These are phyloP conservation scores for Donacobius atricapilla DNA, from an alignment of 2,113 vertebrate genomes.

Conservation along the genomic window DNA sequence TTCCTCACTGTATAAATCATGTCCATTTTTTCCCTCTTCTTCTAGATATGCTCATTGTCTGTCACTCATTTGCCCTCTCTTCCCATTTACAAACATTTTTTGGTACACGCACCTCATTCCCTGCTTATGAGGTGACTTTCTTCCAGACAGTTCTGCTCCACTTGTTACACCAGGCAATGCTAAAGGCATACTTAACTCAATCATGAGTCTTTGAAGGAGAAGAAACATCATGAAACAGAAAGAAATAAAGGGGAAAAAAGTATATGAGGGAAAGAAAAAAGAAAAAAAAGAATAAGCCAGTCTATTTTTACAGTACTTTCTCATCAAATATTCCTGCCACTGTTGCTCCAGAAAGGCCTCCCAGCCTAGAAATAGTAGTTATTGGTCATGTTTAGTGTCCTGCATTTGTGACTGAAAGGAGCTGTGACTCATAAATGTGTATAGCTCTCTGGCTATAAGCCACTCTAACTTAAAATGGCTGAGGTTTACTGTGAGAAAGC, in stretches of 20 bases:
- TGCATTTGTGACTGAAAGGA: not conserved
- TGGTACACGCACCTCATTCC: not conserved
- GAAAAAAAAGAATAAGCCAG: not conserved
- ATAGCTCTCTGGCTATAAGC: not conserved
- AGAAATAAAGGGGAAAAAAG: not conserved
- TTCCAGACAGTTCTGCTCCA: not conserved
- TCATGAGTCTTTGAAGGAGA: not conserved
- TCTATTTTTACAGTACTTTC: not conserved
- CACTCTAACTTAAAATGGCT: not conserved
- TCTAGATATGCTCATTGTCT: not conserved
- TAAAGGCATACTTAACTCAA: not conserved
- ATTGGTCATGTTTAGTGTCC: slow-evolving; percentile 1
- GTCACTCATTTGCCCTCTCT: not conserved
- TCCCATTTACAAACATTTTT: not conserved
- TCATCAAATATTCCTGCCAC: not conserved
- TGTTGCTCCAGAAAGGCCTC: not conserved
- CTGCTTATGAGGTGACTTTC: not conserved
- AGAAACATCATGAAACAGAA: not conserved
- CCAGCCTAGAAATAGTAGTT: slow-evolving; percentile 14
- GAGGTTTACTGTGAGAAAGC: slow-evolving; percentile 32
- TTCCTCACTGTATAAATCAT: not conserved
- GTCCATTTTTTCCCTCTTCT: not conserved
- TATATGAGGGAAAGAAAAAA: not conserved
- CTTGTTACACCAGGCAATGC: not conserved
- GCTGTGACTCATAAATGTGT: not conserved